Evolutionary conservation across 2,888 invertebrate genomes (phyloP).

Genomic region (Nudaria mundana): DNA sequence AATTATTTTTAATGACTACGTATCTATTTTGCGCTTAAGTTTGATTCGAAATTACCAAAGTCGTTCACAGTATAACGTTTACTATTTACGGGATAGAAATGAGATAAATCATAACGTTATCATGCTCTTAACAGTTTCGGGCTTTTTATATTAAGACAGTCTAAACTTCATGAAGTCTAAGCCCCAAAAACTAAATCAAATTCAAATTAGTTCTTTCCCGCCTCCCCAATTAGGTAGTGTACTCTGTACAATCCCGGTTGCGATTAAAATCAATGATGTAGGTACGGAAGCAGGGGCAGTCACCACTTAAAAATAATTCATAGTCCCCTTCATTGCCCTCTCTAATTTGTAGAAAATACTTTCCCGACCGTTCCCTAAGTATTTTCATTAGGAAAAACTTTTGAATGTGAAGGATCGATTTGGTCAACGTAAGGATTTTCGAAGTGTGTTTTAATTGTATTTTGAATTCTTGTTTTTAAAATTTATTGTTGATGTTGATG

Average conservation of each 20-base stretch:
- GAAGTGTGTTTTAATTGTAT: conserved; percentile 16
- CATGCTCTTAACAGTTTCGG: background rate
- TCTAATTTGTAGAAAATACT: conserved; percentile 54
- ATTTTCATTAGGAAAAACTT: conserved; percentile 37
- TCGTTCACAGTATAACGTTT: too few relatives aligned
- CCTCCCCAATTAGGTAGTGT: conserved; percentile 6
- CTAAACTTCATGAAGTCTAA: too few relatives aligned
- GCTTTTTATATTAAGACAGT: background rate
- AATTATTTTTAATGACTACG: background rate
- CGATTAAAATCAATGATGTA: conserved; percentile 55
- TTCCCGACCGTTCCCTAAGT: conserved; percentile 42
- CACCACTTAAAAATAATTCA: conserved; percentile 63
- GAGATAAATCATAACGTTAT: too few relatives aligned
- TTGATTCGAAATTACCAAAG: too few relatives aligned
- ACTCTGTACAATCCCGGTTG: conserved; percentile 17
- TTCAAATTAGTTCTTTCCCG: conserved; percentile 8
- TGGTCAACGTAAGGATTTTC: conserved; percentile 7
- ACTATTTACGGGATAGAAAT: too few relatives aligned
- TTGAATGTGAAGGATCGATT: conserved; percentile 26
- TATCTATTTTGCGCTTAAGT: too few relatives aligned
- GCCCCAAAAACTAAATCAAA: conserved; percentile 9
- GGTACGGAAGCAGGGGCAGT: conserved; percentile 33
- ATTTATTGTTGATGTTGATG: too few relatives aligned
- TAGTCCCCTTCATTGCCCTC: conserved; percentile 51
- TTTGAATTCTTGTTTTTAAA: too few relatives aligned